Conservation (phyloP, 2,888 invertebrate species). For the Andricus curvator region DNA sequence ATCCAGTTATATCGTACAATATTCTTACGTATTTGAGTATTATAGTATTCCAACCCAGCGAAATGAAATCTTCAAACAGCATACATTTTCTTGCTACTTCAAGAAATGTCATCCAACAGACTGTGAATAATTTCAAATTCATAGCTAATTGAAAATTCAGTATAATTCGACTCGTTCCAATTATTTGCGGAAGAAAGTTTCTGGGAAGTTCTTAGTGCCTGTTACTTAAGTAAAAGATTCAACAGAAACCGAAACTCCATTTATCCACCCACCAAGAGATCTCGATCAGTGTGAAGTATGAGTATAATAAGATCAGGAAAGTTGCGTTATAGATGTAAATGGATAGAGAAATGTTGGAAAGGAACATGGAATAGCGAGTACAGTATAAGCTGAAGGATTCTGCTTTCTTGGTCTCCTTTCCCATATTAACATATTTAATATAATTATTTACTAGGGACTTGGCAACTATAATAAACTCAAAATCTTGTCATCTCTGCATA, state of each 20-base stretch:
- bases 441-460: slow-evolving; percentile 6
- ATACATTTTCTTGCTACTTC: background rate
- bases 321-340: slow-evolving; percentile 74
- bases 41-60: background rate
- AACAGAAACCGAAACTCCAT: slow-evolving; percentile 47
- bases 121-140: slow-evolving; percentile 19
- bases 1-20: background rate
- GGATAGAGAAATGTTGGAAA: slow-evolving; percentile 54
- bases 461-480: background rate
- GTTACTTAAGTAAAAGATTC: slow-evolving; percentile 38
- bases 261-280: slow-evolving; percentile 54
- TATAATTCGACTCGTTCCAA: slow-evolving; percentile 16
- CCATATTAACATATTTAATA: slow-evolving; percentile 11
- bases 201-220: slow-evolving; percentile 24
- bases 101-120: background rate
- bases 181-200: slow-evolving; percentile 28
- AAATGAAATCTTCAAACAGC: background rate
- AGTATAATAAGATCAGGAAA: slow-evolving; percentile 67
- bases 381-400: background rate
- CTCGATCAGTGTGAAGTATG: slow-evolving; percentile 56
- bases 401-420: slow-evolving; percentile 13
- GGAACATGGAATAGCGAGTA: slow-evolving; percentile 24
- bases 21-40: background rate
- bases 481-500: background rate
- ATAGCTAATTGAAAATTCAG: slow-evolving; percentile 27